Base-by-base conservation (phyloP, 1,140 invertebrate species). In the Drosophila kepulauana region DNA sequence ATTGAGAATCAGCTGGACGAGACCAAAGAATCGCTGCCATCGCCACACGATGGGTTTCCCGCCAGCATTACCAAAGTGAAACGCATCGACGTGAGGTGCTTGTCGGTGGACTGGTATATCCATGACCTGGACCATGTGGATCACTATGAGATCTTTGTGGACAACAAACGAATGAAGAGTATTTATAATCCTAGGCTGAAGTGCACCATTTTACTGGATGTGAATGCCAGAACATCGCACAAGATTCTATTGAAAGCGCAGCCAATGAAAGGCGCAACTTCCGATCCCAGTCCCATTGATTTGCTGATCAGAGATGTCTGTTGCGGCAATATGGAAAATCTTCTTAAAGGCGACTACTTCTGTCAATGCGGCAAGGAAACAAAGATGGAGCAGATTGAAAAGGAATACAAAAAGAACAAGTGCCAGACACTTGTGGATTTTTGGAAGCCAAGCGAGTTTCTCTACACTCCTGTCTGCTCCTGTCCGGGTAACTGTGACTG, bases 381-480 rank as follows among this genome's bases (percentile, higher is more conserved):
- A 3, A 15, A 82, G 8, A 15, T 67, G 25, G 56, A 79, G 0
- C 28, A 61, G 1, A 11, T 49, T 3, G 46, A 68, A 10, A 15
- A 61, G 5, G 13, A 33, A 1, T 78, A 78, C 61, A 54, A 48
- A 6, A 43, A 10, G 7, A 65, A 67, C 33, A 13, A 43, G 0
- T 77, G 69, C 56, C 51, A 58, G 1, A 49, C 59, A 4, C 11
- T 89, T n/a, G 33, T 84, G 7, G 74, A 76, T 10, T 89, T 76
- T 45, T 88, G 84, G 84, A 76, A 75, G 11, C 81, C 74, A 16
- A 89, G 85, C 63, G 75, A 81, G 10, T 89, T 71, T 45, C 30
- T 89, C 1, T 88, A 88, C 15, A 35, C 81, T n/a, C 84, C 84
- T 7, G 16, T 61, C 20, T 70, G 51, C 13, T 11, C 1, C 6